Percentiles rank a stretch among this genome's conserved stretches.
Conservation (phyloP, 2,888 invertebrate genomes). For the Hirtodrosophila histrioides region DNA sequence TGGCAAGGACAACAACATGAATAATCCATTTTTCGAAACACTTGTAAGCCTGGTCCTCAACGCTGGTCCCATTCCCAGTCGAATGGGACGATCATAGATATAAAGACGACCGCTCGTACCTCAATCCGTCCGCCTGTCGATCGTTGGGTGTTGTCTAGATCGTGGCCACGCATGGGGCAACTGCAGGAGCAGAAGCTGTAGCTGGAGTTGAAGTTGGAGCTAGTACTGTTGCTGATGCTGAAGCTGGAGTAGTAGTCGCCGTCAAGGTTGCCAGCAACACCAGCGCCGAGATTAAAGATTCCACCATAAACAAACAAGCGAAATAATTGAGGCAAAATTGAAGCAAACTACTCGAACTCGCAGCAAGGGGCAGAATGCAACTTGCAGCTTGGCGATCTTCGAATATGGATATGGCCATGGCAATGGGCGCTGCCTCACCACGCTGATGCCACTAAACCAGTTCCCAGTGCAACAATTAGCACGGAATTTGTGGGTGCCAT, state of each 20-base stretch:
- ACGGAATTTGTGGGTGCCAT: slow-evolving; percentile 80
- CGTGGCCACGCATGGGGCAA: slow-evolving; percentile 69
- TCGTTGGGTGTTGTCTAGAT: slow-evolving; percentile 71
- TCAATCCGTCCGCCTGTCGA: slow-evolving; percentile 27
- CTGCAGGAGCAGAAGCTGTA: slow-evolving; percentile 33
- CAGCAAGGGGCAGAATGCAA: slow-evolving; percentile 22
- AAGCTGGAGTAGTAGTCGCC: slow-evolving; percentile 28
- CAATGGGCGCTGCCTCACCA: slow-evolving; percentile 31
- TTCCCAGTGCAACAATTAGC: slow-evolving; percentile 77
- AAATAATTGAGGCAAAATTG: slow-evolving; percentile 81
- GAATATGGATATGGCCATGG: slow-evolving; percentile 58
- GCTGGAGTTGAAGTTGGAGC: slow-evolving; percentile 19
- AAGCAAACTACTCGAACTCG: slow-evolving; percentile 67
- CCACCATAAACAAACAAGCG: slow-evolving; percentile 81
- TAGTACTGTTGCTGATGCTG: slow-evolving; percentile 21
- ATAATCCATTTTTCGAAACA: slow-evolving; percentile 75
- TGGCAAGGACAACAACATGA: slow-evolving; percentile 66
- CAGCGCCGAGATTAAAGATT: slow-evolving; percentile 77
- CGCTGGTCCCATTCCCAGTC: slow-evolving; percentile 4
- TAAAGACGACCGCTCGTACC: slow-evolving; percentile 24
- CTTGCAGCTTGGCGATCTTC: slow-evolving; percentile 42
- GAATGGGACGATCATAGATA: slow-evolving; percentile 58
- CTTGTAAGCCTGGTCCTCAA: slow-evolving; percentile 44
- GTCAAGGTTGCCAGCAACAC: slow-evolving; percentile 70
- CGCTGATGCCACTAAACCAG: slow-evolving; percentile 52